Evolutionary conservation across 2,113 vertebrate species (phyloP).

Genomic region (Podarcis raffonei): DNA sequence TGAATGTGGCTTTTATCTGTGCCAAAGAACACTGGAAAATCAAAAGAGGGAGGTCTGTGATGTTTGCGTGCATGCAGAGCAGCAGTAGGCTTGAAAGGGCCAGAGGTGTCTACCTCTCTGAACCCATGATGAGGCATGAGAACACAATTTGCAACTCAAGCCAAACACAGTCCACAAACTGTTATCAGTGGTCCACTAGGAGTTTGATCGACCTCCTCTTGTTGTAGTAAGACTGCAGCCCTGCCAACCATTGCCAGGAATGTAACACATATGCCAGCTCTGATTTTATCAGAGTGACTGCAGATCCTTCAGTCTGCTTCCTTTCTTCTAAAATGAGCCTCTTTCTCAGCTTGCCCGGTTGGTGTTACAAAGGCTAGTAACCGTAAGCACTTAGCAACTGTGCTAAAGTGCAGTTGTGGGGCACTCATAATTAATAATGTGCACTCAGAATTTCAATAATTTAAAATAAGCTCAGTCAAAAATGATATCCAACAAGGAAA

Average conservation of each 20-base stretch:
- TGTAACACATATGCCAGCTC: not conserved
- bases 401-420: conserved; percentile 3
- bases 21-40: not conserved
- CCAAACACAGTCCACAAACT: not conserved
- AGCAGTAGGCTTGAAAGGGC: not conserved
- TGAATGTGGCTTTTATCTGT: not conserved
- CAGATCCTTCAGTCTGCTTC: not conserved
- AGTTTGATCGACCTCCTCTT: not conserved
- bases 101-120: not conserved
- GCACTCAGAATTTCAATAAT: conserved; percentile 63
- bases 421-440: conserved; percentile 23
- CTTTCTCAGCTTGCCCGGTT: conserved; percentile 8
- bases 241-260: not conserved
- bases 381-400: conserved; percentile 31
- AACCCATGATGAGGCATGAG: no score
- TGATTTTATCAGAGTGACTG: not conserved
- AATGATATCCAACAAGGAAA: conserved; percentile 13
- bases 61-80: not conserved
- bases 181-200: no score
- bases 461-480: conserved; percentile 49
- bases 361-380: conserved; percentile 49
- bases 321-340: conserved; percentile 39
- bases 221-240: not conserved
- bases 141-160: no score
- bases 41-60: no score